These are phyloP conservation scores for Chirona hameri DNA, from an alignment of 2,888 invertebrate genomes.

Conservation along the genomic window DNA sequence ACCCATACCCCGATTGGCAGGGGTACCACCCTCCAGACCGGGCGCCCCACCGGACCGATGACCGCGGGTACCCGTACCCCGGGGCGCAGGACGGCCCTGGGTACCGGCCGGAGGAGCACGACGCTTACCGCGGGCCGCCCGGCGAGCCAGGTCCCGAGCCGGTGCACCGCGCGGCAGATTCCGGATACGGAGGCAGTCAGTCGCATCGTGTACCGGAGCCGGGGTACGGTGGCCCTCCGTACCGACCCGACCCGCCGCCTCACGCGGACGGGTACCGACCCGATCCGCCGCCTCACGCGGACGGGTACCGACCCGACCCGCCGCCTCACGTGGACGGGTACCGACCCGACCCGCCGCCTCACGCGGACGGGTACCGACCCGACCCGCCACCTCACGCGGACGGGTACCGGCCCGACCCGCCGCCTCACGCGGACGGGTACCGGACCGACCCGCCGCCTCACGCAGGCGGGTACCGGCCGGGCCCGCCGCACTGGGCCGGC, in stretches of 20 bases:
- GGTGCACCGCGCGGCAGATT: not conserved
- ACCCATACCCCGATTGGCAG: not conserved
- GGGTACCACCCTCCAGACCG: not conserved
- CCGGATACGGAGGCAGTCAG: not conserved
- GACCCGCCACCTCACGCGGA: not conserved
- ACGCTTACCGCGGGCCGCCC: no score
- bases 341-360: no score
- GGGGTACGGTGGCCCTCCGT: not conserved
- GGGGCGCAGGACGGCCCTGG: not conserved
- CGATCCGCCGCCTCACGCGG: not conserved
- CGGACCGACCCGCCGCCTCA: not conserved
- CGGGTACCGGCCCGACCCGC: not conserved
- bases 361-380: not conserved
- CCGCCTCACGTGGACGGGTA: no score
- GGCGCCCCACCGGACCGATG: not conserved
- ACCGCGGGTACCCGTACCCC: not conserved
- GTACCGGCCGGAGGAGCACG: not conserved
- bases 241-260: not conserved
- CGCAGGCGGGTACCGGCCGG: not conserved
- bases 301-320: not conserved
- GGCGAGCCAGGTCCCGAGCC: no score
- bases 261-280: not conserved
- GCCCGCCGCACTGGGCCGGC: not conserved
- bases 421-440: not conserved
- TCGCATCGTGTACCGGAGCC: not conserved